phyloP scores from a whole-genome alignment of 2,113 vertebrate species.

The Pardalotus punctatus region DNA sequence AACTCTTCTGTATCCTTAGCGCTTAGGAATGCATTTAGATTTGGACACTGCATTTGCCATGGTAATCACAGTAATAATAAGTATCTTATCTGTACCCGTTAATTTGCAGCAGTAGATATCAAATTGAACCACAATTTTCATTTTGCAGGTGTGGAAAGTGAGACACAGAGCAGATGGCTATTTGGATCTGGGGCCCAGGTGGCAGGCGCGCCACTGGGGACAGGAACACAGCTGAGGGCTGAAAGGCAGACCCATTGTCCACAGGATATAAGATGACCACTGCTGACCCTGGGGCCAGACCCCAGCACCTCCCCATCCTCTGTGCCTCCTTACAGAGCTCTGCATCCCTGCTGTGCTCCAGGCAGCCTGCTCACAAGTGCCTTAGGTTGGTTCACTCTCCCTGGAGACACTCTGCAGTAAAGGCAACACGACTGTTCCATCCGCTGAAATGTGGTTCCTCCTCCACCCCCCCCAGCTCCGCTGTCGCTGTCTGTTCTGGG shows the following conservation, averaged over 20 bases:
- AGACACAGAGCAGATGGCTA: neutral
- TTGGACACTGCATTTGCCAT: neutral
- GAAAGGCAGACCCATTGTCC: neutral
- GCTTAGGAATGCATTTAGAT: neutral
- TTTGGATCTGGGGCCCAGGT: neutral
- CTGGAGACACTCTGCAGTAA: neutral
- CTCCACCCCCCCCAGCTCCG: neutral
- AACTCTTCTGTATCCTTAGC: neutral
- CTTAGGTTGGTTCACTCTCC: neutral
- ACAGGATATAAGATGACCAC: neutral
- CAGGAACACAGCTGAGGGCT: neutral
- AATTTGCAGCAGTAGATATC: neutral
- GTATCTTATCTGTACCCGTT: neutral
- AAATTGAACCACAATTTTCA: neutral
- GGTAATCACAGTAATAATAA: neutral
- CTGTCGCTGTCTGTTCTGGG: neutral
- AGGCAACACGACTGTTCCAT: neutral
- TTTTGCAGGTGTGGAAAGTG: neutral
- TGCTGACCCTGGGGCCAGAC: neutral
- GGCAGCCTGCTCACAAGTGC: neutral
- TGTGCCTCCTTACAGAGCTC: neutral
- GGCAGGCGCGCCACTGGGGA: accelerated
- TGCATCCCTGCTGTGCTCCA: neutral
- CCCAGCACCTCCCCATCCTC: neutral
- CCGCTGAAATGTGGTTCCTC: accelerated